These are phyloP conservation scores for Hypsibius dujardini DNA, from an alignment of 1,140 invertebrate species.

Conservation along the genomic window DNA sequence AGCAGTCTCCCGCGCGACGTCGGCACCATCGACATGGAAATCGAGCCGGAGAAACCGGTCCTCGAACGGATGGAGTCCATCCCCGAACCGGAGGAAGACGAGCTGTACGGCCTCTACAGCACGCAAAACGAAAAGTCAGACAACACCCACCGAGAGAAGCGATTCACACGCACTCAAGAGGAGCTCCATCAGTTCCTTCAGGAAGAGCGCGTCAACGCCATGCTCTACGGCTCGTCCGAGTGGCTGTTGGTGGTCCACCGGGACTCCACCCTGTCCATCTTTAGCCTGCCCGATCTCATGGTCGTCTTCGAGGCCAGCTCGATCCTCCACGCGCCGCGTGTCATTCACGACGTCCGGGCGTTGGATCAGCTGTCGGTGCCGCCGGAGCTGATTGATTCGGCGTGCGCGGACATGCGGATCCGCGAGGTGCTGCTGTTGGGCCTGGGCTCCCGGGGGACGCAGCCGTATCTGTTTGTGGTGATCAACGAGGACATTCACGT, in stretches of 20 bases:
- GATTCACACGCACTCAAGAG: neutral
- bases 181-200: neutral
- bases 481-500: neutral
- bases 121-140: neutral
- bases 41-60: constrained; percentile 11
- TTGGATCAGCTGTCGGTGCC: neutral
- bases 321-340: neutral
- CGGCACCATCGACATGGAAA: constrained; percentile 6
- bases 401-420: neutral
- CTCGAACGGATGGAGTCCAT: neutral
- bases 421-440: neutral
- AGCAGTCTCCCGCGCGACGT: neutral
- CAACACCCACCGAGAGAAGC: neutral
- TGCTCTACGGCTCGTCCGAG: neutral
- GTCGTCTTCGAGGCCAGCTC: neutral
- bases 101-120: neutral
- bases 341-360: constrained; percentile 8
- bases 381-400: neutral
- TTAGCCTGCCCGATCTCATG: neutral
- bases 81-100: neutral
- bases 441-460: neutral
- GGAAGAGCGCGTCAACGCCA: neutral
- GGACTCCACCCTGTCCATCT: neutral
- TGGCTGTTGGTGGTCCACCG: neutral
- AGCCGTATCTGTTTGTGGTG: constrained; percentile 9